phyloP scores from a whole-genome alignment of 2,797 vertebrate species.

The Cirrhinus mrigala region DNA sequence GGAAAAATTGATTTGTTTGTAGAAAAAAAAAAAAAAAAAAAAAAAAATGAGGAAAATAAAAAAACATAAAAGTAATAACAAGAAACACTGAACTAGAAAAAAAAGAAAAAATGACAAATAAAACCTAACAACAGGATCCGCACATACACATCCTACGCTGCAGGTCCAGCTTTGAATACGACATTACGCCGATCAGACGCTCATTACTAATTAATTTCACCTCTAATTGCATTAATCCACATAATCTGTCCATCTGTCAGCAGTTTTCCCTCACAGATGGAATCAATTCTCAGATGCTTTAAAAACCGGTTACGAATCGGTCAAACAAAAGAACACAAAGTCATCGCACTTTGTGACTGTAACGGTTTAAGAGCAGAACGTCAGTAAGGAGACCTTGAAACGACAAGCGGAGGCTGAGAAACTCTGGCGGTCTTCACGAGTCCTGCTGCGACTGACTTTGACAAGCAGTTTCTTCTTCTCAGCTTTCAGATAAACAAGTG shows the following conservation, averaged over 20 bases:
- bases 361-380: neutral
- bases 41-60: too few relatives aligned
- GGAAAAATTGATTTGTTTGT: too few relatives aligned
- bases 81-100: neutral
- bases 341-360: neutral
- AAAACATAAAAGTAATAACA: too few relatives aligned
- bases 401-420: neutral
- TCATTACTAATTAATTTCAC: neutral
- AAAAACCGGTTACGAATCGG: neutral
- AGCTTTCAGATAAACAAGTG: slow-evolving; percentile 50
- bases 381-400: neutral
- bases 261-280: slow-evolving; percentile 8
- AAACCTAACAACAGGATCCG: neutral
- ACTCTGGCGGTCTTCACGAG: neutral
- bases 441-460: slow-evolving; percentile 22
- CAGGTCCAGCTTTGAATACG: neutral
- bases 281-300: neutral
- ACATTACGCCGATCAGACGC: neutral
- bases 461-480: slow-evolving; percentile 37
- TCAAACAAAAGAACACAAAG: neutral
- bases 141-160: neutral
- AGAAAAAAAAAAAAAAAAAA: neutral
- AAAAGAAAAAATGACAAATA: too few relatives aligned
- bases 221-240: slow-evolving; percentile 12
- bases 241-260: slow-evolving; percentile 4